Percentiles rank a stretch among this genome's conserved stretches.
These are phyloP conservation scores for Oxyruncus cristatus DNA, from an alignment of 2,113 vertebrate genomes.

Conservation along the genomic window DNA sequence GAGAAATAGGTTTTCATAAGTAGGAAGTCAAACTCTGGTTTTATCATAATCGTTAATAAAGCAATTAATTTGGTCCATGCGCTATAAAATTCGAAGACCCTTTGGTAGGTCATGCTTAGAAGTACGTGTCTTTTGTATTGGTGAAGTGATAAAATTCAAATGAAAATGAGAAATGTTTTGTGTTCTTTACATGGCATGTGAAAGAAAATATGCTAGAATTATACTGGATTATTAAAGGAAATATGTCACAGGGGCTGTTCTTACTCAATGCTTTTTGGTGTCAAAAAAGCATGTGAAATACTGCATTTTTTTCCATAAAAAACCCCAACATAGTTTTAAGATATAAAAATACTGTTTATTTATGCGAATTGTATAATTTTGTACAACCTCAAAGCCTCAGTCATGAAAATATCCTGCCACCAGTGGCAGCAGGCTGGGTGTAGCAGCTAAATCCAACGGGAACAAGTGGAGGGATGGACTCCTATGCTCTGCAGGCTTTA, in stretches of 20 bases:
- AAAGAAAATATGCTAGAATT: background rate
- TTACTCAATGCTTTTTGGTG: background rate
- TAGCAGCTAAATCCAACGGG: fast-evolving
- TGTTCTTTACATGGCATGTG: background rate
- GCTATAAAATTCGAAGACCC: background rate
- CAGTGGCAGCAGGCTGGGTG: background rate
- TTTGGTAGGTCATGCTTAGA: slow-evolving; percentile 44
- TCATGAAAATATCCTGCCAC: too few relatives aligned
- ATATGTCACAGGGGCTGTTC: background rate
- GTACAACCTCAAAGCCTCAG: background rate
- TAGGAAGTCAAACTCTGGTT: background rate
- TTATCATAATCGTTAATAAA: slow-evolving; percentile 54
- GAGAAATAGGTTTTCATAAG: background rate
- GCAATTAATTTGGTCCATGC: slow-evolving; percentile 7
- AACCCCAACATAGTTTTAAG: background rate
- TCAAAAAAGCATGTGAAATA: background rate
- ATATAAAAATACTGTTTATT: background rate
- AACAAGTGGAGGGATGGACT: background rate
- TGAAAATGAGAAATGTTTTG: slow-evolving; percentile 18
- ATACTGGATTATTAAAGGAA: background rate
- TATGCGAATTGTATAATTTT: background rate
- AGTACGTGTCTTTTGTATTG: slow-evolving; percentile 36
- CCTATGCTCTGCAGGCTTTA: fast-evolving
- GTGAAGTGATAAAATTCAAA: slow-evolving; percentile 32
- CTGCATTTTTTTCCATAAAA: background rate